Evolutionary conservation across 2,888 invertebrate genomes (phyloP).

Genomic region (Lamellibrachia columna): DNA sequence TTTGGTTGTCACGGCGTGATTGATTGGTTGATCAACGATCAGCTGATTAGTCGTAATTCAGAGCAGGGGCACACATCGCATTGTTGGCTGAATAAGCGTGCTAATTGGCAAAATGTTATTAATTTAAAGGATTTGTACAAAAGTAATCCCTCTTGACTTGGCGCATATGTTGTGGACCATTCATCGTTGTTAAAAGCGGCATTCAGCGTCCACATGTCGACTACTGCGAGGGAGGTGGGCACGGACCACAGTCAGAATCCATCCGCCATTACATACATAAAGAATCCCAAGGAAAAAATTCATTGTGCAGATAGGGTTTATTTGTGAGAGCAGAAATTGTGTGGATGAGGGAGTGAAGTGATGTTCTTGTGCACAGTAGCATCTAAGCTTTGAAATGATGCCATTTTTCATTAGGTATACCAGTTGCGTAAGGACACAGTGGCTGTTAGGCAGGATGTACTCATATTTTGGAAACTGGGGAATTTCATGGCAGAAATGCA

Average conservation of each 20-base stretch:
- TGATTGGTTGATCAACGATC: not conserved
- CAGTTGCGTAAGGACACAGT: too few species aligned
- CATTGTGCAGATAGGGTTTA: too few species aligned
- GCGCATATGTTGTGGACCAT: not conserved
- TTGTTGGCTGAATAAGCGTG: not conserved
- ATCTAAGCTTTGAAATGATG: too few species aligned
- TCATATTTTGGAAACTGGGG: not conserved
- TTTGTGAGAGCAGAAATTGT: too few species aligned
- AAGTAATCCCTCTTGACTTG: not conserved
- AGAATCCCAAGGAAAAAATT: not conserved
- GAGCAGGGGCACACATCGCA: not conserved
- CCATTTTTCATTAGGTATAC: too few species aligned
- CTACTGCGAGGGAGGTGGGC: not conserved
- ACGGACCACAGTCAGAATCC: too few species aligned
- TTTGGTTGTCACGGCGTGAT: not conserved
- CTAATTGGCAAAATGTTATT: conserved; percentile 5
- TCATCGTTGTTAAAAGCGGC: not conserved
- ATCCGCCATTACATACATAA: too few species aligned
- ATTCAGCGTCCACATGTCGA: not conserved
- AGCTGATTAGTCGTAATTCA: not conserved
- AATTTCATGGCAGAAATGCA: too few species aligned
- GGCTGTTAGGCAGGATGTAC: too few species aligned
- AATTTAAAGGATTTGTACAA: conserved; percentile 16
- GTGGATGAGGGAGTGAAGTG: too few species aligned
- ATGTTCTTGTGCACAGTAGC: too few species aligned